Conservation (phyloP, 2,797 vertebrate genomes). For the Coendou prehensilis region DNA sequence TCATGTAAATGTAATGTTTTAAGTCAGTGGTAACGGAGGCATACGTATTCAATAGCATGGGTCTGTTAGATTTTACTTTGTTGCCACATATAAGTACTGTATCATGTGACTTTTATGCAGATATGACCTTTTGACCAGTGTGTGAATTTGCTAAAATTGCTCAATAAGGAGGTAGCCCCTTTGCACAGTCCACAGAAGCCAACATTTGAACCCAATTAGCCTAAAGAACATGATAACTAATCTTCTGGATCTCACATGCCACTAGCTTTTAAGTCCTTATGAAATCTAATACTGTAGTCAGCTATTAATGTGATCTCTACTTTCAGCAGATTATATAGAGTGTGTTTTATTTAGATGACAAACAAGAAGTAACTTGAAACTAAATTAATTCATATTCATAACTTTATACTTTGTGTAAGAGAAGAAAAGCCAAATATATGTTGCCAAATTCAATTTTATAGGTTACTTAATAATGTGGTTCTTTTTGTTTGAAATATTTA, state of each 20-base stretch:
- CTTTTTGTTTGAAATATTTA: conserved; percentile 54
- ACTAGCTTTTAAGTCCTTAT: conserved; percentile 48
- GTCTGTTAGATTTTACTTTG: neutral
- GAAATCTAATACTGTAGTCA: neutral
- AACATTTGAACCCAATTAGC: conserved; percentile 53
- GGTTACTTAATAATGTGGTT: neutral
- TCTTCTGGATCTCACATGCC: neutral
- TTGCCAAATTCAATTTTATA: conserved; percentile 48
- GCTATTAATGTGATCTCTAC: conserved; percentile 44
- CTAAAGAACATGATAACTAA: conserved; percentile 6
- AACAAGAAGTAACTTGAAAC: conserved; percentile 44
- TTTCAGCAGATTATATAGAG: conserved; percentile 30
- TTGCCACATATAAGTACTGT: neutral
- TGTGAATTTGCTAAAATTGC: neutral
- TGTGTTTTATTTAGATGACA: conserved; percentile 41
- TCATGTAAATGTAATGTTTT: neutral
- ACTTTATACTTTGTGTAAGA: neutral
- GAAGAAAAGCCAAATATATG: conserved; percentile 4
- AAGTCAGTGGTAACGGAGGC: neutral
- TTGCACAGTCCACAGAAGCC: conserved; percentile 9
- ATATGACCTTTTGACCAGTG: conserved; percentile 14
- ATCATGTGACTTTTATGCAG: neutral
- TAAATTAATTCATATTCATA: conserved; percentile 50
- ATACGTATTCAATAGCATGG: neutral
- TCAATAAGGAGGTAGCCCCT: conserved; percentile 20